A percentile compares a stretch with the other conserved stretches of the same genome.
These are phyloP conservation scores for Hylaeus anthracinus DNA, from an alignment of 1,140 invertebrate species.

Conservation along the genomic window DNA sequence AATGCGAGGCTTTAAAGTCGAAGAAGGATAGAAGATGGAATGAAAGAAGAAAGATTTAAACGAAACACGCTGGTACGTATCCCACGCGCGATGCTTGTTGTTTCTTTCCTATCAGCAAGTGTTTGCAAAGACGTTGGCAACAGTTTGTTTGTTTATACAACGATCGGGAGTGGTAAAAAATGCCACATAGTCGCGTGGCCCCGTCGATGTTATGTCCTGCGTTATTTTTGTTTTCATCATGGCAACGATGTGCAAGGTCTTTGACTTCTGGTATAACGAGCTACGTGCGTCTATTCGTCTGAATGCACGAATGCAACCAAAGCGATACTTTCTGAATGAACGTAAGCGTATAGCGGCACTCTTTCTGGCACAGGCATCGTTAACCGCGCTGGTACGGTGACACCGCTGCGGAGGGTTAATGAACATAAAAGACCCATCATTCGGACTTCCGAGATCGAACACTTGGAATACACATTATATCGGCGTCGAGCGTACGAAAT, in stretches of 20 bases:
- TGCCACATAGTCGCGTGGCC: neutral
- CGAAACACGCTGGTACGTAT: too few relatives aligned
- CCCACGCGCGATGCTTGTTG: too few relatives aligned
- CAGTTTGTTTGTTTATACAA: neutral
- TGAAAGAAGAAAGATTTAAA: too few relatives aligned
- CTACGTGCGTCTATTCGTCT: constrained; percentile 25
- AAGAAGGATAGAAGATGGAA: too few relatives aligned
- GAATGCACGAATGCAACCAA: constrained; percentile 12
- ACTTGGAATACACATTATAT: constrained; percentile 23
- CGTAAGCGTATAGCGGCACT: constrained; percentile 39
- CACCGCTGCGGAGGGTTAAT: constrained; percentile 34
- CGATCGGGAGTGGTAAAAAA: too few relatives aligned
- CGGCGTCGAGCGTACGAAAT: neutral
- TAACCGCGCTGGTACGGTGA: constrained; percentile 32
- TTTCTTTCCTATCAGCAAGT: too few relatives aligned
- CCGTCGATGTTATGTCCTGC: neutral
- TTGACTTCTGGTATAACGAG: constrained; percentile 25
- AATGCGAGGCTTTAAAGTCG: too few relatives aligned
- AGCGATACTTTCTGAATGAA: constrained; percentile 43
- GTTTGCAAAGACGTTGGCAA: too few relatives aligned
- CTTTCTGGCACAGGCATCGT: constrained; percentile 41
- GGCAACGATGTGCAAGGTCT: constrained; percentile 12
- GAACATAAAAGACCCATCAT: constrained; percentile 49
- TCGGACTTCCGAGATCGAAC: constrained; percentile 44
- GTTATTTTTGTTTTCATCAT: constrained; percentile 26